Conservation (phyloP, 2,797 vertebrate genomes). For the Microctenopoma stevenorrisi region DNA sequence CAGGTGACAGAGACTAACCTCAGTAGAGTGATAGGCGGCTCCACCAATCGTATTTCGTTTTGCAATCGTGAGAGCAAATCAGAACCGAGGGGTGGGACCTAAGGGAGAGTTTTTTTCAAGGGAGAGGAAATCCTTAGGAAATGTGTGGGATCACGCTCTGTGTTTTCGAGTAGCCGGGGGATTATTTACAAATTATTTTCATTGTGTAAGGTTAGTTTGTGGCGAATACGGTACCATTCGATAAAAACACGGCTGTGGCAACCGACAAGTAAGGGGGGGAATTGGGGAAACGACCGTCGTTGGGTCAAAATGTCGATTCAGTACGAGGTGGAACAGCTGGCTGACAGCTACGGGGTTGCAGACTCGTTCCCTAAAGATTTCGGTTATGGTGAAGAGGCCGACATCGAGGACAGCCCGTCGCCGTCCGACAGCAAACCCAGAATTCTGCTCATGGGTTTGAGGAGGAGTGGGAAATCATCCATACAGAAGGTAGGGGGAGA, state of each 20-base stretch:
- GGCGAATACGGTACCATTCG: slow-evolving; percentile 5
- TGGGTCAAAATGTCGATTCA: slow-evolving; percentile 92
- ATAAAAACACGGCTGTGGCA: slow-evolving; percentile 43
- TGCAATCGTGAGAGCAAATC: slow-evolving; percentile 69
- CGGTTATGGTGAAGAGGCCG: slow-evolving; percentile 95
- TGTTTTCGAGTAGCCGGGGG: slow-evolving; percentile 52
- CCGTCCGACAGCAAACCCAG: slow-evolving; percentile 93
- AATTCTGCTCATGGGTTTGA: slow-evolving; percentile 95
- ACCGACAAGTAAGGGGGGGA: slow-evolving; percentile 56
- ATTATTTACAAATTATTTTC: slow-evolving; percentile 52
- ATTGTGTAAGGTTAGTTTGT: slow-evolving; percentile 13
- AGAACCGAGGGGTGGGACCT: slow-evolving; percentile 49
- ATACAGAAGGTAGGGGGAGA: slow-evolving; percentile 93
- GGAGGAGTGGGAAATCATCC: slow-evolving; percentile 97
- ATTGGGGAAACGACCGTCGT: slow-evolving; percentile 68
- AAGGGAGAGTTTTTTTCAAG: slow-evolving; percentile 59
- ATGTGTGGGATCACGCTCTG: slow-evolving; percentile 74
- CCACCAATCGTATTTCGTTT: slow-evolving; percentile 68
- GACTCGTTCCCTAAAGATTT: slow-evolving; percentile 98
- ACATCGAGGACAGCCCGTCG: slow-evolving; percentile 88
- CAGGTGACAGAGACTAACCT: slow-evolving; percentile 87
- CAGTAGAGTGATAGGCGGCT: slow-evolving; percentile 57
- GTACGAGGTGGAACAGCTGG: slow-evolving; percentile 90
- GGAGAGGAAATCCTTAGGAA: slow-evolving; percentile 84
- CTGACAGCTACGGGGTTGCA: slow-evolving; percentile 91